A percentile compares a stretch with the other conserved stretches of the same genome.
phyloP scores from a whole-genome alignment of 2,888 invertebrate genomes.

The Zygaena filipendulae region DNA sequence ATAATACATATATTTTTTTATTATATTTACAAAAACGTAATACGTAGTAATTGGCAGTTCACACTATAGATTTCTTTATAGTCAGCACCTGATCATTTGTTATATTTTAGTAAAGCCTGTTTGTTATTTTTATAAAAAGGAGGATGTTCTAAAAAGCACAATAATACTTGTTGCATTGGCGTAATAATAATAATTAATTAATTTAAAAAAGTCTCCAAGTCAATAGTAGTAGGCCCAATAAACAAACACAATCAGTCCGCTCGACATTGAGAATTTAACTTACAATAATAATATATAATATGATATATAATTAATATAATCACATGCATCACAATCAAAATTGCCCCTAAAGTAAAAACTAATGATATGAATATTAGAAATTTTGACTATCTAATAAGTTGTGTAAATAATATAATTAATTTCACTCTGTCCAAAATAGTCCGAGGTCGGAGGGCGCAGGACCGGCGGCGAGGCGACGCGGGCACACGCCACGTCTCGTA shows the following conservation, averaged over 20 bases:
- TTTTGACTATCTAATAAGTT: constrained; percentile 63
- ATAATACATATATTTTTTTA: constrained; percentile 41
- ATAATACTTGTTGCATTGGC: constrained; percentile 19
- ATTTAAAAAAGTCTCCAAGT: constrained; percentile 19
- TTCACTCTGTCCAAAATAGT: constrained; percentile 24
- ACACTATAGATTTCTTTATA: constrained; percentile 29
- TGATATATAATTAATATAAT: too few relatives aligned
- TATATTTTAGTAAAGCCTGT: constrained; percentile 49
- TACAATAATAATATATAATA: constrained; percentile 28
- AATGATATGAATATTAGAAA: constrained; percentile 65
- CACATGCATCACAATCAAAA: constrained; percentile 39
- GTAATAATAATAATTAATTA: constrained; percentile 18
- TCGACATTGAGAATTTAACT: constrained; percentile 38
- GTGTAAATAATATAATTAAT: constrained; percentile 31
- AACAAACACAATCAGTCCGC: constrained; percentile 42
- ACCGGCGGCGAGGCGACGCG: constrained; percentile 25
- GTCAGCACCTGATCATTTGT: constrained; percentile 46
- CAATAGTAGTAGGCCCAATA: constrained; percentile 38
- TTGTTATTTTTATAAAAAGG: constrained; percentile 36
- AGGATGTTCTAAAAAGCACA: constrained; percentile 31
- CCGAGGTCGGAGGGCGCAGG: constrained; percentile 24
- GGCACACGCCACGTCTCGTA: too few relatives aligned
- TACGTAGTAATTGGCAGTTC: constrained; percentile 38
- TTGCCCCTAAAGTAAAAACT: constrained; percentile 62
- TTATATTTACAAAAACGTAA: constrained; percentile 54